Conservation (phyloP, 2,113 vertebrate genomes). For the Macquaria ambigua region DNA sequence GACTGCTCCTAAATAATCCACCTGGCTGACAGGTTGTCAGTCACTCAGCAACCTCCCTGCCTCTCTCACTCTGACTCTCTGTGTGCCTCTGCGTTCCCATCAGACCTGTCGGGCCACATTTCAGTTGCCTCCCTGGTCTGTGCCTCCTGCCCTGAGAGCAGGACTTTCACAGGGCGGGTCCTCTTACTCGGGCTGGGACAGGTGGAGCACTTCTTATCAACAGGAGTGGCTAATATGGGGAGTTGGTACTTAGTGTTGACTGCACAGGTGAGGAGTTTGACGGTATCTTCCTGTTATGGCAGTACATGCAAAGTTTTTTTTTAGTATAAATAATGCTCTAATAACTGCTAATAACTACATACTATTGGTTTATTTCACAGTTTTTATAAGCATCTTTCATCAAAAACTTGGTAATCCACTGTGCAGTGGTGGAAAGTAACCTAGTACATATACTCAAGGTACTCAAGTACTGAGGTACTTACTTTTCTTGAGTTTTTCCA, state of each 20-base stretch:
- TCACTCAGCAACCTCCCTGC: slow-evolving; percentile 49
- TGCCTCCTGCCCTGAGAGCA: slow-evolving; percentile 38
- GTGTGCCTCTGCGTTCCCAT: slow-evolving; percentile 64
- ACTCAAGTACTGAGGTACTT: neutral
- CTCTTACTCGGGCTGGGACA: slow-evolving; percentile 54
- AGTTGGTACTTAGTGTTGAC: neutral
- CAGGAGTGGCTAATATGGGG: slow-evolving; percentile 37
- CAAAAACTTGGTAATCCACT: neutral
- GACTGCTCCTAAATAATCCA: slow-evolving; percentile 44
- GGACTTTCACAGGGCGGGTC: slow-evolving; percentile 60
- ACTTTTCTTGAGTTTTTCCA: neutral
- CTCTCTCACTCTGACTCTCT: slow-evolving; percentile 23
- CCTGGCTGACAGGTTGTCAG: slow-evolving; percentile 66
- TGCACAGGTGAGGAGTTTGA: slow-evolving; percentile 4
- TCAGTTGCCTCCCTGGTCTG: slow-evolving; percentile 57
- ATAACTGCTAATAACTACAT: neutral
- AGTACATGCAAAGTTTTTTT: neutral
- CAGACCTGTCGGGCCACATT: slow-evolving; percentile 85
- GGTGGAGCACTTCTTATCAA: slow-evolving; percentile 61
- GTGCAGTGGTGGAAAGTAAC: neutral
- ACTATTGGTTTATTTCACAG: neutral
- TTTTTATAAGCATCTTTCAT: neutral
- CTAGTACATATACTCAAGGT: neutral
- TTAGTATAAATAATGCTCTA: neutral
- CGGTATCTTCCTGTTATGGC: neutral